A percentile compares a stretch with the other conserved stretches of the same genome.
Conservation (phyloP, 2,113 vertebrate species). For the Podilymbus podiceps region DNA sequence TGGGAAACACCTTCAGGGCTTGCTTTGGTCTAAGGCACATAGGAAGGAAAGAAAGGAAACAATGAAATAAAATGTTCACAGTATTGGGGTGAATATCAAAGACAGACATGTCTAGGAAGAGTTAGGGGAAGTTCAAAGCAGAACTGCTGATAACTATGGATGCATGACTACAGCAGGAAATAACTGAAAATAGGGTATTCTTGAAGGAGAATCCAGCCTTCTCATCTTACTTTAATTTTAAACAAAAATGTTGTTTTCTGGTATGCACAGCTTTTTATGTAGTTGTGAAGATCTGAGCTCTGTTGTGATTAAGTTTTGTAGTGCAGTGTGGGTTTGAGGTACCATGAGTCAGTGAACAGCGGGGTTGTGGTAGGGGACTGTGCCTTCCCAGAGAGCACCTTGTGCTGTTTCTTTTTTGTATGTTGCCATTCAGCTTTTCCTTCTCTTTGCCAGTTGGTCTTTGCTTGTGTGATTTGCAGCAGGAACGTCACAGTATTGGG, state of each 20-base stretch:
- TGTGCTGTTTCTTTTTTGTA: not conserved
- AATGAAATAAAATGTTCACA: not conserved
- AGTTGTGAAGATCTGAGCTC: not conserved
- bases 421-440: not conserved
- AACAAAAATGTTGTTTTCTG: not conserved
- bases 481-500: not conserved
- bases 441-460: not conserved
- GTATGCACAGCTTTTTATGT: not conserved
- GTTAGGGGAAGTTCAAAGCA: not conserved
- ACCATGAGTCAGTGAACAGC: not conserved
- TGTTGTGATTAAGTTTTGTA: not conserved
- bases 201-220: not conserved
- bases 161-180: not conserved
- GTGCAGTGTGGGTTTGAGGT: not conserved
- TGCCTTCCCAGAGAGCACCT: not conserved
- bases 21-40: not conserved
- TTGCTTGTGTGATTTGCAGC: not conserved
- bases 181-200: not conserved
- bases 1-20: not conserved
- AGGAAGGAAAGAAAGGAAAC: not conserved
- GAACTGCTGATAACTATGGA: not conserved
- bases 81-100: not conserved
- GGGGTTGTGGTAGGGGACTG: not conserved
- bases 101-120: not conserved
- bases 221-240: not conserved